Base-by-base conservation (phyloP, 2,888 invertebrate genomes). In the Ormyrus rosae region DNA sequence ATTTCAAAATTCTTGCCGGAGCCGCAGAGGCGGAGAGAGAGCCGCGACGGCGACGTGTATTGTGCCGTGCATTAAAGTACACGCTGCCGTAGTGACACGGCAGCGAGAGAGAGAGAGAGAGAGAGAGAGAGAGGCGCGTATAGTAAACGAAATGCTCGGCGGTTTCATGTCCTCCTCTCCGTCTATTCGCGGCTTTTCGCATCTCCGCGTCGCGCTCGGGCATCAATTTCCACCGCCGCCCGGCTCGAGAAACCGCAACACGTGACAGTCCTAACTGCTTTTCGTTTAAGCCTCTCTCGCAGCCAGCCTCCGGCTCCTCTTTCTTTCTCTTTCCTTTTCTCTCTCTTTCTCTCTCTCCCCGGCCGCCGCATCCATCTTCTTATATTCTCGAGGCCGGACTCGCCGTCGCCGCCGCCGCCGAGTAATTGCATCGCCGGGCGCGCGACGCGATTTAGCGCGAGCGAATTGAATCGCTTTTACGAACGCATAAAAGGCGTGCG, bases 251-350 rank as follows among this genome's bases (percentile, higher is more conserved):
- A 86, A 90, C 90, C 90, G 87, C 90, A 90, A 90, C 89, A 89
- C 90, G 90, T 89, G 90, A 90, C 90, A 87, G 87, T 84, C 83
- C 88, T 90, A 90, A 90, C 90, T 89, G 88, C 89, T 89, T 90
- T 90, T 90, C 88, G 84, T 85, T 85, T 85, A 85, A 85, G 83
- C 80, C 80, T 81, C 78, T 78, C 80, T 81, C 78, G 79, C 7
- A 60, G 50, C 6, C 7, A 60, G 50, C 10, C 63, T 72, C 46
- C 6, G 45, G 6, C 11, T n/a, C 6, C 56, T 19, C 34, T 34
- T 34, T 34, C 34, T 34, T 34, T 34, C 34, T 34, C 34, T 34
- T 34, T 34, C 34, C 34, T 34, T 34, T 34, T 34, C 34, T 34
- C 34, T 19, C 19, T 19, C 1, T 19, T 0, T 13, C 9, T 46